phyloP scores from a whole-genome alignment of 2,888 invertebrate genomes.

The Mesochorus sp. region DNA sequence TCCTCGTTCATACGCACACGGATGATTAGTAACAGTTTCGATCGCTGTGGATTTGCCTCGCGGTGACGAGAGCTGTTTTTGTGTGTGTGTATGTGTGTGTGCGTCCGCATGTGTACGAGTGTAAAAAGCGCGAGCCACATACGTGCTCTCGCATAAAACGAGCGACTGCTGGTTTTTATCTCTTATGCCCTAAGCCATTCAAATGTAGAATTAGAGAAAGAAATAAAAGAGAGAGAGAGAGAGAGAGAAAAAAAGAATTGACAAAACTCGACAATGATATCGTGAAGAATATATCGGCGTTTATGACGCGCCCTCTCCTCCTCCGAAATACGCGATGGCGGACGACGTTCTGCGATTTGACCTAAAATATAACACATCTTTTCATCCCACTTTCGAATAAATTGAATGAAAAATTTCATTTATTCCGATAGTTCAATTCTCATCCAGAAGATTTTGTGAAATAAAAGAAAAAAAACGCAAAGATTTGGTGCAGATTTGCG shows the following conservation, averaged over 20 bases:
- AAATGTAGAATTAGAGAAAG: conserved; percentile 29
- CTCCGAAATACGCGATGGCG: background rate
- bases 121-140: conserved; percentile 33
- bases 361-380: background rate
- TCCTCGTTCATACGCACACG: too few species aligned
- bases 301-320: background rate
- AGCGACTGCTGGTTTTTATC: conserved; percentile 27
- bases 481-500: too few species aligned
- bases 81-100: too few species aligned
- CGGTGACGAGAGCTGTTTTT: conserved; percentile 21
- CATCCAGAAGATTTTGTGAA: too few species aligned
- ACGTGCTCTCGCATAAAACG: conserved; percentile 62
- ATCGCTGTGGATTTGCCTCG: conserved; percentile 15
- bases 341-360: conserved; percentile 5
- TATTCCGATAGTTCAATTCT: too few species aligned
- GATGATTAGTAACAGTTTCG: too few species aligned
- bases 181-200: conserved; percentile 39
- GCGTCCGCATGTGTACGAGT: too few species aligned
- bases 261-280: conserved; percentile 12
- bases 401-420: too few species aligned
- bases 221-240: background rate
- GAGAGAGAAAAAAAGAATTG: background rate
- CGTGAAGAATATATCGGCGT: background rate
- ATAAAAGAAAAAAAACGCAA: too few species aligned
- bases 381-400: background rate